These are phyloP conservation scores for Philopedon plagiatum DNA, from an alignment of 2,888 invertebrate genomes.

Conservation along the genomic window DNA sequence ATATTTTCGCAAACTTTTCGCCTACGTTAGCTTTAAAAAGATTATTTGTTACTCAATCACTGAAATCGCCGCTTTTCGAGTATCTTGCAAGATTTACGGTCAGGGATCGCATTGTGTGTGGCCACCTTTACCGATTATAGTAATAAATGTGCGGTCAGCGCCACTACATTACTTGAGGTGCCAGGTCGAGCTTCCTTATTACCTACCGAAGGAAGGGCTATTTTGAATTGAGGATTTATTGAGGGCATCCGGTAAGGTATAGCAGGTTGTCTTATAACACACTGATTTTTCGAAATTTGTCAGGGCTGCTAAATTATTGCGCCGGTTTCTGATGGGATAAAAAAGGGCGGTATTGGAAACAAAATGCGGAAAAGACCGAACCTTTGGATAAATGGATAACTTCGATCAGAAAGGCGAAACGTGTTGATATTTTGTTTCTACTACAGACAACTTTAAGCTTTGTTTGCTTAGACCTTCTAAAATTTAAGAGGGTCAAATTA, in stretches of 20 bases:
- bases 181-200: conserved; percentile 24
- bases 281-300: background rate
- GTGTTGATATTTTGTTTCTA: too few relatives aligned
- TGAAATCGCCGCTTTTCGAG: conserved; percentile 14
- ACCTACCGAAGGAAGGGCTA: conserved; percentile 32
- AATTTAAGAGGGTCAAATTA: too few relatives aligned
- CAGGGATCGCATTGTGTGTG: conserved; percentile 28
- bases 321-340: too few relatives aligned
- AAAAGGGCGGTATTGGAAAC: too few relatives aligned
- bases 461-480: too few relatives aligned
- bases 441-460: too few relatives aligned
- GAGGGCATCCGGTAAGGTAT: conserved; percentile 15
- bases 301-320: background rate
- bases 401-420: too few relatives aligned
- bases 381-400: too few relatives aligned
- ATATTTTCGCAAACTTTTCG: conserved; percentile 4
- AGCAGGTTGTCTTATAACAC: conserved; percentile 4
- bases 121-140: conserved; percentile 37
- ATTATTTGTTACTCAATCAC: conserved; percentile 26
- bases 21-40: conserved; percentile 8
- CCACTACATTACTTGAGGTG: conserved; percentile 40
- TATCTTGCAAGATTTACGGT: conserved; percentile 20
- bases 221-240: conserved; percentile 38
- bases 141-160: conserved; percentile 29
- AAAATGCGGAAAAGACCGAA: too few relatives aligned